phyloP scores from a whole-genome alignment of 2,888 invertebrate species.

The Pachymerium ferrugineum region DNA sequence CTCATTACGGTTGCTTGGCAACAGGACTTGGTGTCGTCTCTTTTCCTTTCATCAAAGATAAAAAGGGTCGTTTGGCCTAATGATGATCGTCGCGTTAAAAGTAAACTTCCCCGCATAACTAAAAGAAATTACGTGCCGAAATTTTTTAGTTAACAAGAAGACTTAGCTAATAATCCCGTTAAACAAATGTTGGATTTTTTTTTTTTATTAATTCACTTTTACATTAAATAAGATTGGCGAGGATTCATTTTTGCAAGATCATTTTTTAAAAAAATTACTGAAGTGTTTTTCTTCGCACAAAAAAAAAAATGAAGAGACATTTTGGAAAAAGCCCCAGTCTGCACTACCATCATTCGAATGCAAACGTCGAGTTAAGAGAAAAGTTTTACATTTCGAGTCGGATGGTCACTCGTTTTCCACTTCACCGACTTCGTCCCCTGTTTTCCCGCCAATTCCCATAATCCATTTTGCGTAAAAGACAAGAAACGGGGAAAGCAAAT shows the following conservation, averaged over 20 bases:
- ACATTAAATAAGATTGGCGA: no score
- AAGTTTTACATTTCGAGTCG: background rate
- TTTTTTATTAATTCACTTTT: no score
- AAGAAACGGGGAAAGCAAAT: background rate
- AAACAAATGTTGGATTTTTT: background rate
- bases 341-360: background rate
- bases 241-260: no score
- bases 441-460: slow-evolving; percentile 9
- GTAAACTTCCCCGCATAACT: slow-evolving; percentile 1
- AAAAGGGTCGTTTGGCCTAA: background rate
- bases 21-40: background rate
- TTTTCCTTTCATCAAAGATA: background rate
- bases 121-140: background rate
- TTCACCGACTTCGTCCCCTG: background rate
- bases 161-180: no score
- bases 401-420: background rate
- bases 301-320: no score
- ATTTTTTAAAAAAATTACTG: no score
- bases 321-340: no score
- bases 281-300: no score
- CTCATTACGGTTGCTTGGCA: background rate
- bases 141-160: background rate
- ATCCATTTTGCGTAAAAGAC: background rate
- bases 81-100: slow-evolving; percentile 1
- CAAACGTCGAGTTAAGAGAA: background rate